These are phyloP conservation scores for Montipora foliosa DNA, from an alignment of 64 coral and sea anemone species.

Conservation along the genomic window DNA sequence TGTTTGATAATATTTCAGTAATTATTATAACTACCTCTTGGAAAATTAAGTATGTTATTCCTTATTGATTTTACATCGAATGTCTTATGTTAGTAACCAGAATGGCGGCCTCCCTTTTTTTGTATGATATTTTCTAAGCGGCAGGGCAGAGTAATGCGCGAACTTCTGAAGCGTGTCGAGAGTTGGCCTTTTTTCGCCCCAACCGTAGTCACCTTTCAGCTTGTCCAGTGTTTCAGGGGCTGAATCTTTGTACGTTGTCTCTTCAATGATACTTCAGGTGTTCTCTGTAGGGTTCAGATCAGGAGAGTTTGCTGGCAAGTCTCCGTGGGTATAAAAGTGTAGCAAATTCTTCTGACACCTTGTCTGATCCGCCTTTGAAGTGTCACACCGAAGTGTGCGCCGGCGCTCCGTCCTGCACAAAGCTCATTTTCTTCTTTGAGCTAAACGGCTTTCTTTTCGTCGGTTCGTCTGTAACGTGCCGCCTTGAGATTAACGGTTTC, in stretches of 20 bases:
- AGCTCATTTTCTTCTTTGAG: neutral
- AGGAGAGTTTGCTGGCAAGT: constrained; percentile 7
- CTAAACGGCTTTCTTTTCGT: neutral
- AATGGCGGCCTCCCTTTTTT: neutral
- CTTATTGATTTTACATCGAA: no score
- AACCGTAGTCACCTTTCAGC: neutral
- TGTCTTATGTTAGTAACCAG: neutral
- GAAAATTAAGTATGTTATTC: no score
- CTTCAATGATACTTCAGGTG: constrained; percentile 13
- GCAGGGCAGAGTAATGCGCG: neutral
- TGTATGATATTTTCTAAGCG: neutral
- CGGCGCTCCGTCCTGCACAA: neutral
- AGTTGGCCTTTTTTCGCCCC: neutral
- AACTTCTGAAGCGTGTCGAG: neutral
- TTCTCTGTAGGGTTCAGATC: constrained; percentile 17
- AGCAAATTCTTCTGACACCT: no score
- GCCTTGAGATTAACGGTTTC: neutral
- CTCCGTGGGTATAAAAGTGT: neutral
- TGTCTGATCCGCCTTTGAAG: neutral
- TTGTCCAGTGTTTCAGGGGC: constrained; percentile 10
- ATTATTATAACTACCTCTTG: no score
- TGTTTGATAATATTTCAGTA: no score
- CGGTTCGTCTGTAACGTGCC: neutral
- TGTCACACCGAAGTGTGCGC: neutral
- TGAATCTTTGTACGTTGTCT: neutral